Base-by-base conservation (phyloP, 1,140 invertebrate genomes). In the Cecropterus lyciades region DNA sequence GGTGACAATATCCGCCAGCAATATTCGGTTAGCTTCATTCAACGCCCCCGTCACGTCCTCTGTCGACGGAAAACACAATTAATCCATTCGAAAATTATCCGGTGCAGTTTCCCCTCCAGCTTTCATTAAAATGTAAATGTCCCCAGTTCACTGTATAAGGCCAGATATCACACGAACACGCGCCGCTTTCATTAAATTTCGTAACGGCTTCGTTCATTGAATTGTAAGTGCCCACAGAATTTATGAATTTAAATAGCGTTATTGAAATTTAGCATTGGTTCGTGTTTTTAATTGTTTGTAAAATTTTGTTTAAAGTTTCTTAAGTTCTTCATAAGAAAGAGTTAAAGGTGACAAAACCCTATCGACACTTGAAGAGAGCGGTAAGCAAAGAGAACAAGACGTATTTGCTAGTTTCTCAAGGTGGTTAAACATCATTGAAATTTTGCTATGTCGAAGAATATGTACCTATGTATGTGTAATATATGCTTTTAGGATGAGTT, bases 61-160 rank as follows among this genome's bases (percentile, higher is more conserved):
- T 57, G 43, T 56, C 52, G 62, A 53, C 46, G 67, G 49, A 40
- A 67, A 82, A 85, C 80, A 85, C 79, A 84, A 84, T 84, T 83
- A 84, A 82, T 87, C 80, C 82, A 85, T 85, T 88, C 80, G 75
- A 73, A 85, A 85, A 83, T 83, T 82, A 87, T 84, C 79, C 81
- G 76, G 80, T 80, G 80, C 80, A 82, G 66, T 48, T 60, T 75
- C 72, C 77, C 85, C 82, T 60, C 45, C 37, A 82, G 84, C 74
- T 77, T 79, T 83, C 84, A 88, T 88, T 86, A 84, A 86, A 88
- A 86, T 88, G 84, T 85, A 85, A 88, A 88, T 88, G 78, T 67
- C 52, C 65, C 57, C 60, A 59, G 49, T 65, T 59, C 68, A 70
- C 67, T 73, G 69, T 74, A 69, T 69, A 75, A 57, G 70, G 64